Base-by-base conservation (phyloP, 2,797 vertebrate species). In the Fundulus diaphanus region DNA sequence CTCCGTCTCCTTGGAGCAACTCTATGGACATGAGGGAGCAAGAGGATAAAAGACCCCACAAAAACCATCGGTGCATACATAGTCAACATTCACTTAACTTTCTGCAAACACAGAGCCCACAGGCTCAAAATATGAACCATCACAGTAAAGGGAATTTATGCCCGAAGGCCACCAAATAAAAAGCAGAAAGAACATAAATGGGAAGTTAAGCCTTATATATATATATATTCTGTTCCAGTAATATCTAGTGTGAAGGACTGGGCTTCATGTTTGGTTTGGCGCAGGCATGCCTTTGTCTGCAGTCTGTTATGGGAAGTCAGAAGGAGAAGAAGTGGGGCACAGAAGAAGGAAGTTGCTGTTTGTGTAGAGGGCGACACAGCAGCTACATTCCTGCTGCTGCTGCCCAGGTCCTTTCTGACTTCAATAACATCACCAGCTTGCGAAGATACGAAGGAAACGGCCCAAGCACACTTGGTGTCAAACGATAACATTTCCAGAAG, bases 211-310 rank as follows among this genome's bases (percentile, higher is more conserved):
- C 27, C 27, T 2, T 18, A 13, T n/a, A 61, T 52, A 15, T 37
- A 29, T 75, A 73, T 59, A 3, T 8, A 57, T 46, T 65, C 54
- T 27, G 57, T 71, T 65, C 13, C 20, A 79, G 15, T 16, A 22
- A 27, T 20, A 72, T 56, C 37, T 33, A 76, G 44, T 46, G 68
- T 67, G 63, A 73, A 61, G 29, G 59, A 61, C 24, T 77, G 56
- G 76, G 82, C 69, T 79, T 83, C 40, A n/a, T 93, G 92, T 92
- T 92, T 91, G 31, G 85, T 78, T 93, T 94, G 91, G 93, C 90
- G 79, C 83, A 83, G 33, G 24, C 59, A 40, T 54, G 84, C 73
- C 81, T 91, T 91, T 94, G 89, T 93, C 84, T 89, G 85, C 52
- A 69, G 83, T 66, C 76, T 85, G 85, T 91, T 90, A 80, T 84